These are phyloP conservation scores for Apodemia duryi DNA, from an alignment of 2,888 invertebrate species.

Conservation along the genomic window DNA sequence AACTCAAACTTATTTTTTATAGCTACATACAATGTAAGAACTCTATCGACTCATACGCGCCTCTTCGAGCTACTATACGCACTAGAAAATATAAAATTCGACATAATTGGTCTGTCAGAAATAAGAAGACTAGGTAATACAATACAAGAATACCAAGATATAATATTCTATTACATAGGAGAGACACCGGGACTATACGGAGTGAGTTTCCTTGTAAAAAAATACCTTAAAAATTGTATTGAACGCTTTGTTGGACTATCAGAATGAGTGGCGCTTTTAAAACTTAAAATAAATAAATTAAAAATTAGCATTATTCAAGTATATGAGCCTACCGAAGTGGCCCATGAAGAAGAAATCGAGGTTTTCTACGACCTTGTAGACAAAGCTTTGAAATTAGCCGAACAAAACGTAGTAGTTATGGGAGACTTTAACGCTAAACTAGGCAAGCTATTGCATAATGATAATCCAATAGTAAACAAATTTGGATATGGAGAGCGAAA, in stretches of 20 bases:
- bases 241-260: constrained; percentile 19
- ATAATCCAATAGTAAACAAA: constrained; percentile 18
- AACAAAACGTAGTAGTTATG: constrained; percentile 11
- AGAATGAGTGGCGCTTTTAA: constrained; percentile 26
- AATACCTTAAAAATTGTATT: constrained; percentile 19
- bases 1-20: neutral
- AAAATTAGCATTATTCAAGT: constrained; percentile 20
- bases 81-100: neutral
- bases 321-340: constrained; percentile 16
- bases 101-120: neutral
- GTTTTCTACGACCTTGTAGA: constrained; percentile 17
- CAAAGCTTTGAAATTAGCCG: constrained; percentile 22
- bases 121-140: neutral
- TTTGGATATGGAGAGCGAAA: neutral
- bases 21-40: constrained; percentile 22
- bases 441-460: neutral
- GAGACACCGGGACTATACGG: constrained; percentile 20
- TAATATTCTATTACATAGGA: constrained; percentile 1
- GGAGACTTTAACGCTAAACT: constrained; percentile 13
- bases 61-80: neutral
- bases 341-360: constrained; percentile 11
- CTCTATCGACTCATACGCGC: constrained; percentile 13
- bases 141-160: neutral
- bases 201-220: constrained; percentile 22
- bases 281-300: constrained; percentile 20